Evolutionary conservation across 53 echinoderm and acorn worm species (phyloP).

Genomic region (Temnopleurus reevesii): DNA sequence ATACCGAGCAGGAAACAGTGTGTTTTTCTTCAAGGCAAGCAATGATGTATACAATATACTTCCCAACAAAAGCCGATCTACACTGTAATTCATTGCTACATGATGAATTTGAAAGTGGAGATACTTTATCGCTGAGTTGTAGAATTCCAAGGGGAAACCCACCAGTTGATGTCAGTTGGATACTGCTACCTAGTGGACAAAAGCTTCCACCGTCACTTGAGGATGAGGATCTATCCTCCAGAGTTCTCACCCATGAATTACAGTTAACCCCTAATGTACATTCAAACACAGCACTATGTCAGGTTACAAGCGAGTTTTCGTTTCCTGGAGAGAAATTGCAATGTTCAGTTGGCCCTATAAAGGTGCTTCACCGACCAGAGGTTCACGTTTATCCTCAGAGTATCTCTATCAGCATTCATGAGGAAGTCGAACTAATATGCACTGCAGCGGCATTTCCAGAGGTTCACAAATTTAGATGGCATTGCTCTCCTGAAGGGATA

Average conservation of each 20-base stretch:
- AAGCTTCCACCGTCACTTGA: not conserved
- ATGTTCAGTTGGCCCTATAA: not conserved
- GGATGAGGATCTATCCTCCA: not conserved
- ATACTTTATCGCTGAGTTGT: not conserved
- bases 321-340: not conserved
- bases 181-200: not conserved
- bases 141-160: not conserved
- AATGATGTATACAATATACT: not conserved
- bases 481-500: not conserved
- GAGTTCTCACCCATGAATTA: not conserved
- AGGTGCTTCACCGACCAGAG: not conserved
- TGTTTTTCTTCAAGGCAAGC: constrained; percentile 6
- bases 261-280: not conserved
- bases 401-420: not conserved
- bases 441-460: not conserved
- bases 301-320: not conserved
- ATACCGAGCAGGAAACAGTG: not conserved
- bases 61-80: not conserved
- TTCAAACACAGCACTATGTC: not conserved
- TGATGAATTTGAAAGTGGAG: not conserved
- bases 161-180: not conserved
- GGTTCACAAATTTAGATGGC: not conserved
- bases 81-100: not conserved
- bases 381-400: not conserved
- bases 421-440: not conserved